Base-by-base conservation (phyloP, 2,797 vertebrate species). In the Emydoidea blandingii region DNA sequence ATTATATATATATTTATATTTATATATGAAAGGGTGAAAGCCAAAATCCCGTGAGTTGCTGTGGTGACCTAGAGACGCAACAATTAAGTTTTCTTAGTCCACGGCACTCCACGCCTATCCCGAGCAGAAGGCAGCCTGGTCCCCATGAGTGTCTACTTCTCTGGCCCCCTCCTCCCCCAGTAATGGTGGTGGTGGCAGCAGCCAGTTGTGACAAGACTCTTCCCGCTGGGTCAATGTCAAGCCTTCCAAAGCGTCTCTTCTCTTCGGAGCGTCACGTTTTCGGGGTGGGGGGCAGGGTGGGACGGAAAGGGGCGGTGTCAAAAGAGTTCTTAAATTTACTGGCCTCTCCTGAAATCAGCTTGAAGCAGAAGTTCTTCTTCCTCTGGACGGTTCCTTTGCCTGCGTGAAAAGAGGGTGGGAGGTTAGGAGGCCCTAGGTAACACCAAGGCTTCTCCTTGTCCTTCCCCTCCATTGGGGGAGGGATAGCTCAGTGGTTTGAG, bases 311-410 rank as follows among this genome's bases (percentile, higher is more conserved):
- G 92, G 95, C 95, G 96, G 97, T 97, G 97, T 96, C 96, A 95
- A 95, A 95, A 96, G 91, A 91, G 87, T 96, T 87, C 91, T 95
- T 94, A 96, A 95, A 96, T 96, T 97, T 97, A 97, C 90, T 95
- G 94, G 95, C 97, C 97, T 97, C 91, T 97, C 96, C 92, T 95
- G 97, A 91, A 97, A 91, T 97, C 93, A 79, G 94, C 90, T 94
- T 96, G 97, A 97, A 97, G 95, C 92, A 92, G 96, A 95, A 97
- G 92, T 87, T 96, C 96, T 27, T 65, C 96, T 95, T 97, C 97
- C 96, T 95, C 96, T 93, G 96, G 95, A 95, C 92, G 94, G 95
- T 94, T 90, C 96, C 94, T 97, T 97, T 95, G 96, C 97, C 97
- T 98, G 97, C 97, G 90, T 49, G 94, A 90, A 96, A 96, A 97